A percentile compares a stretch with the other conserved stretches of the same genome.
These are phyloP conservation scores for Dreissena rostriformis DNA, from an alignment of 1,140 invertebrate genomes.

Conservation along the genomic window DNA sequence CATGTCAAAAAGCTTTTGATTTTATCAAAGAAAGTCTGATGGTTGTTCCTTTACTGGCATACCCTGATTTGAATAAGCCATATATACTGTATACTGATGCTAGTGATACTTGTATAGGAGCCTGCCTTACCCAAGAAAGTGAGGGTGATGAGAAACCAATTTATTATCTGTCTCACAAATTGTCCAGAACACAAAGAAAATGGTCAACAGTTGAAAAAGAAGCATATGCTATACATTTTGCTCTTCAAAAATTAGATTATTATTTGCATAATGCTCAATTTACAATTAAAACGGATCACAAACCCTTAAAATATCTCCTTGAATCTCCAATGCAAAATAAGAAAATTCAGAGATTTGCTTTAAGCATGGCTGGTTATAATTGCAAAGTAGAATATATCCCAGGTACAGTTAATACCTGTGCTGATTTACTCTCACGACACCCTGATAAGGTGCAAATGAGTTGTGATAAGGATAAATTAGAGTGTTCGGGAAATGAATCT, in stretches of 20 bases:
- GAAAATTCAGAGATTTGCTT: conserved; percentile 61
- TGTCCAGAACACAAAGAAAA: conserved; percentile 56
- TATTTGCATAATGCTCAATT: conserved; percentile 67
- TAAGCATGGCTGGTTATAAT: conserved; percentile 50
- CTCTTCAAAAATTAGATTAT: conserved; percentile 65
- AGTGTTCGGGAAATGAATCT: not conserved
- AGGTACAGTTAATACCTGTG: conserved; percentile 44
- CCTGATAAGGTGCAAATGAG: not conserved
- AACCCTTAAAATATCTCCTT: not conserved
- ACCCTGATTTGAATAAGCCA: conserved; percentile 18
- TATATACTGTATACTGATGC: conserved; percentile 56
- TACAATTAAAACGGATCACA: conserved; percentile 56
- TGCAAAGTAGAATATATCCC: conserved; percentile 52
- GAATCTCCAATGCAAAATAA: conserved; percentile 59
- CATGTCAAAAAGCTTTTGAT: conserved; percentile 47
- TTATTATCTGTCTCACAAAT: conserved; percentile 61
- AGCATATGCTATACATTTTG: conserved; percentile 64
- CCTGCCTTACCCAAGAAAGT: conserved; percentile 19
- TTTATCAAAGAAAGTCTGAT: conserved; percentile 29
- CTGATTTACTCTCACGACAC: conserved; percentile 46
- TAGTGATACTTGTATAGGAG: conserved; percentile 11
- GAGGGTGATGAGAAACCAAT: conserved; percentile 55
- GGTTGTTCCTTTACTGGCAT: conserved; percentile 25
- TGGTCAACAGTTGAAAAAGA: conserved; percentile 66
- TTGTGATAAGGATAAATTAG: not conserved